These are phyloP conservation scores for Euwallacea fornicatus DNA, from an alignment of 1,140 invertebrate species.

Conservation along the genomic window DNA sequence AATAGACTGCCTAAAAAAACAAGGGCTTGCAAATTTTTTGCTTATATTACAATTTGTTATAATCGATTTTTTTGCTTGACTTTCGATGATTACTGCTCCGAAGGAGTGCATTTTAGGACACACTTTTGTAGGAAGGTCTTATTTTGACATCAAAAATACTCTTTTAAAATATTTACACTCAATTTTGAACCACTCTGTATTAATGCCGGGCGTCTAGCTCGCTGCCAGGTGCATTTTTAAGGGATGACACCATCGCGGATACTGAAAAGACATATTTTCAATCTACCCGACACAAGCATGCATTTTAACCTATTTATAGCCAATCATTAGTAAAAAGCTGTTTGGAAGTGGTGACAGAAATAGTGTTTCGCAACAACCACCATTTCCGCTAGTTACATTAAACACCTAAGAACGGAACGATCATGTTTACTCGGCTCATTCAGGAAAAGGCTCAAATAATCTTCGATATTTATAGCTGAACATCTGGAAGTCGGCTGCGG, in stretches of 20 bases:
- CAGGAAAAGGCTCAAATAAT: constrained; percentile 6
- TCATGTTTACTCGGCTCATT: constrained; percentile 7
- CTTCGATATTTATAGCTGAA: constrained; percentile 8
- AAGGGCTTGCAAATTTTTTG: too few relatives aligned
- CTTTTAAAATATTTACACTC: too few relatives aligned
- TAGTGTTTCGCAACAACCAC: constrained; percentile 4
- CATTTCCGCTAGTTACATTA: constrained; percentile 14
- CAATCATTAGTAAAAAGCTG: neutral
- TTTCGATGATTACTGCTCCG: too few relatives aligned
- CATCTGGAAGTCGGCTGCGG: constrained; percentile 1
- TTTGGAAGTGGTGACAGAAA: neutral
- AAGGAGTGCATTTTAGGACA: too few relatives aligned
- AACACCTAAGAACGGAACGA: neutral
- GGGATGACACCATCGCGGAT: neutral
- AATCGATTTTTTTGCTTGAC: too few relatives aligned
- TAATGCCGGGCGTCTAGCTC: too few relatives aligned
- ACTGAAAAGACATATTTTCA: neutral
- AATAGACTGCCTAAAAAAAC: too few relatives aligned
- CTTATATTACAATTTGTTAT: too few relatives aligned
- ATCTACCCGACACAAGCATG: neutral
- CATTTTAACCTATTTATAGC: too few relatives aligned
- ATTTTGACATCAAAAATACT: too few relatives aligned
- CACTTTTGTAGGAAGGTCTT: too few relatives aligned
- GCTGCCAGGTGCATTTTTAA: neutral
- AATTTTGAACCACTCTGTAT: too few relatives aligned